A percentile compares a stretch with the other conserved stretches of the same genome.
These are phyloP conservation scores for Mythimna ferrago DNA, from an alignment of 2,888 invertebrate genomes.

Conservation along the genomic window DNA sequence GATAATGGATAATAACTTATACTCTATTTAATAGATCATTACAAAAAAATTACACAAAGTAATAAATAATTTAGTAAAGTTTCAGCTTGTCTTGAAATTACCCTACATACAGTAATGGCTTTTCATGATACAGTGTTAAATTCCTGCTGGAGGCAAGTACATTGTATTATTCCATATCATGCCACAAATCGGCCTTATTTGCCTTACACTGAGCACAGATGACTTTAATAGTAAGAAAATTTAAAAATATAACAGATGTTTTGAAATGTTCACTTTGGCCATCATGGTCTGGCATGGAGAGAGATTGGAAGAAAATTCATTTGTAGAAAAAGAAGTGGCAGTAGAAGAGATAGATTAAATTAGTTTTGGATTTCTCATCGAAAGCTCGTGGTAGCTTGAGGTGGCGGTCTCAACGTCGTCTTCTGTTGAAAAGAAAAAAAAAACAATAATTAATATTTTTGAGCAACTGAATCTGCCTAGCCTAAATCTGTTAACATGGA, in stretches of 20 bases:
- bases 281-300: neutral
- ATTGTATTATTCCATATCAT: neutral
- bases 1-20: slow-evolving; percentile 11
- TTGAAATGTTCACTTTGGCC: neutral
- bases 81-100: slow-evolving; percentile 1
- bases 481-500: too few species aligned
- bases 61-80: neutral
- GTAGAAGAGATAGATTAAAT: slow-evolving; percentile 12
- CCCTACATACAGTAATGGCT: neutral
- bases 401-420: neutral
- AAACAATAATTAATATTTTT: too few species aligned
- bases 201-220: neutral
- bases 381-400: slow-evolving; percentile 3
- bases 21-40: slow-evolving; percentile 21
- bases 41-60: neutral
- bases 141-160: slow-evolving; percentile 32
- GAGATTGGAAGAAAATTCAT: neutral
- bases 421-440: slow-evolving; percentile 21
- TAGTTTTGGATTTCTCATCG: slow-evolving; percentile 44
- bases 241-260: neutral
- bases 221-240: neutral
- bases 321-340: neutral
- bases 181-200: neutral
- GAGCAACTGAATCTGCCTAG: too few species aligned
- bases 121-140: neutral